Percentiles rank a stretch among this genome's conserved stretches.
phyloP scores from a whole-genome alignment of 2,888 invertebrate species.

The Drosophila dives region DNA sequence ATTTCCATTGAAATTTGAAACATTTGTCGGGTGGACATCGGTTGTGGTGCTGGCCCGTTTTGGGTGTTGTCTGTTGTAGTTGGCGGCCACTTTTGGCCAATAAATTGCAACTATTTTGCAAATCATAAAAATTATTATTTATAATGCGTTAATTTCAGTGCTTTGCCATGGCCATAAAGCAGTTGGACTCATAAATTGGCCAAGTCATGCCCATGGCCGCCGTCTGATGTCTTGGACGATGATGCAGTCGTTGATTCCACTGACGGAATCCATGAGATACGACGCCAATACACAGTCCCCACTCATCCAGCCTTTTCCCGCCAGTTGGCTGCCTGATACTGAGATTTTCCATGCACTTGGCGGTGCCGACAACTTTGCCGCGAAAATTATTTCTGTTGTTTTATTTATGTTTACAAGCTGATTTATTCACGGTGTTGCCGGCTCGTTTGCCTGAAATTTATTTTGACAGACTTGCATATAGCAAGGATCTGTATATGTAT shows the following conservation, averaged over 20 bases:
- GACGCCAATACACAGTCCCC: constrained; percentile 14
- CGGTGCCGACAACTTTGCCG: constrained; percentile 38
- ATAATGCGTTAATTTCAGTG: constrained; percentile 71
- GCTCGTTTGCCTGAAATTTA: constrained; percentile 67
- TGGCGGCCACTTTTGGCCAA: constrained; percentile 32
- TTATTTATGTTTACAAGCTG: constrained; percentile 78
- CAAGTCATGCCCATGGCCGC: constrained; percentile 36
- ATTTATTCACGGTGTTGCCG: constrained; percentile 62
- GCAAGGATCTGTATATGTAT: constrained; percentile 44
- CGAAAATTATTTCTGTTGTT: constrained; percentile 67
- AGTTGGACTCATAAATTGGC: constrained; percentile 72
- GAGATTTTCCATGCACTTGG: constrained; percentile 66
- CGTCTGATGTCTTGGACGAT: constrained; percentile 23
- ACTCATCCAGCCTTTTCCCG: neutral
- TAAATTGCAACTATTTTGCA: constrained; percentile 60
- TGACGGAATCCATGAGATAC: constrained; percentile 62
- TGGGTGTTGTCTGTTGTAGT: constrained; percentile 11
- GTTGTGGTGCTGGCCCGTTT: neutral
- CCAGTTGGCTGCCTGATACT: constrained; percentile 35
- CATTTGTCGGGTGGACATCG: constrained; percentile 1
- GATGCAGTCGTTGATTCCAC: constrained; percentile 21
- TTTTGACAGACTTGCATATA: constrained; percentile 71
- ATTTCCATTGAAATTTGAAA: neutral
- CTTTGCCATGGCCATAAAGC: constrained; percentile 68
- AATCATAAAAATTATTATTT: constrained; percentile 80